Base-by-base conservation (phyloP, 30 jellyfish, hydroid and myxozoan species). In the Pseudorhiza aurosa region DNA sequence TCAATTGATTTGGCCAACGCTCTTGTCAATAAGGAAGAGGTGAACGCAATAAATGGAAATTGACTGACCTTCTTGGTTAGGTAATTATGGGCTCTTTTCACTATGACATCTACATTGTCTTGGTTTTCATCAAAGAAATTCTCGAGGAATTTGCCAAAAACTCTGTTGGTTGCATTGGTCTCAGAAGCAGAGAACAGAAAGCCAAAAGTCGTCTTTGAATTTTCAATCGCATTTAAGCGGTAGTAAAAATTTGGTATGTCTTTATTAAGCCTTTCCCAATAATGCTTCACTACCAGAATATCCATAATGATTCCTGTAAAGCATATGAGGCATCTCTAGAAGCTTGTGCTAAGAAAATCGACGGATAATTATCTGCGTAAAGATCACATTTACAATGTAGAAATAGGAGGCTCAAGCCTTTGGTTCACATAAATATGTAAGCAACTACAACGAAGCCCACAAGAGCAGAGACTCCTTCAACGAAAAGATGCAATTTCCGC, bases 121-220 rank as follows among this genome's bases (percentile, higher is more conserved):
- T 39, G 65, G 27, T 80, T 80, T 19, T 64, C 84, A 56, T 2
- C 53, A 59, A 64, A 80, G 33, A 80, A 80, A n/a, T 49, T 53
- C 40, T 51, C 56, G 2, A 80, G 84, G 25, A 45, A 65, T 15
- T 40, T 65, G 10, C 77, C 83, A 83, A 73, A 40, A 22, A 31
- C 68, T 47, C 31, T 36, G 37, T 80, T 80, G 17, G 83, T 80
- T 18, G 53, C 28, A 42, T 80, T 80, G 11, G 24, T 33, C 30
- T 51, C 77, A 14, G 70, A 39, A 1, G 43, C 47, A 0, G 91
- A 60, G 56, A 80, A 80, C 15, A 57, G n/a, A 42, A 64, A 24
- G 10, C 91, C 91, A 50, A 32, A 64, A 28, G 84, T 80, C 33
- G 91, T 80, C 24, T 53, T 62, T 2, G 84, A 36, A 36, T 80